Evolutionary conservation across 53 echinoderm and acorn worm species (phyloP).

Genomic region (Crossaster papposus): DNA sequence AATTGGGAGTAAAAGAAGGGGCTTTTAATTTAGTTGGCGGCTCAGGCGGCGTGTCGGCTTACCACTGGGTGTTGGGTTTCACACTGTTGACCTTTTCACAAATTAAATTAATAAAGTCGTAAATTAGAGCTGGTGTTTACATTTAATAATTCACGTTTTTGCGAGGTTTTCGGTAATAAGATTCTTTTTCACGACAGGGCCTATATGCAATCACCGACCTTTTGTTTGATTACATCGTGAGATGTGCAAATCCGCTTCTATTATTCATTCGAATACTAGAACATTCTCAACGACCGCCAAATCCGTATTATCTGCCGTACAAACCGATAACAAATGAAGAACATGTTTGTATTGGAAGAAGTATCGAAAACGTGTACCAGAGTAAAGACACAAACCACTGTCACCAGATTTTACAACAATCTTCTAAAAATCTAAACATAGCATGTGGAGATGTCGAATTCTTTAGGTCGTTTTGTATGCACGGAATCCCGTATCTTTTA

Average conservation of each 20-base stretch:
- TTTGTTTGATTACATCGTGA: neutral
- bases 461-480: neutral
- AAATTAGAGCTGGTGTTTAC: neutral
- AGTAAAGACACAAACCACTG: no score
- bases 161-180: neutral
- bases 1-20: slow-evolving; percentile 13
- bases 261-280: neutral
- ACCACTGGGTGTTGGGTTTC: neutral
- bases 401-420: no score
- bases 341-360: no score
- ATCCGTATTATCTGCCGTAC: neutral
- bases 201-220: neutral
- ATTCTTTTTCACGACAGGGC: neutral
- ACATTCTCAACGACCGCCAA: neutral
- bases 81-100: neutral
- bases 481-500: neutral
- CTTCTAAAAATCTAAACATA: no score
- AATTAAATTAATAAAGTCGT: neutral
- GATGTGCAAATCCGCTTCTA: neutral
- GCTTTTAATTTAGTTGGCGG: slow-evolving; percentile 6
- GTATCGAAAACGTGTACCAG: no score
- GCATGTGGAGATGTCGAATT: neutral
- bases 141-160: neutral
- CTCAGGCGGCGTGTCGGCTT: neutral
- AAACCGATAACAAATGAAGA: no score